Evolutionary conservation across 1,140 invertebrate genomes (phyloP).

Genomic region (Drosophila bipectinata): DNA sequence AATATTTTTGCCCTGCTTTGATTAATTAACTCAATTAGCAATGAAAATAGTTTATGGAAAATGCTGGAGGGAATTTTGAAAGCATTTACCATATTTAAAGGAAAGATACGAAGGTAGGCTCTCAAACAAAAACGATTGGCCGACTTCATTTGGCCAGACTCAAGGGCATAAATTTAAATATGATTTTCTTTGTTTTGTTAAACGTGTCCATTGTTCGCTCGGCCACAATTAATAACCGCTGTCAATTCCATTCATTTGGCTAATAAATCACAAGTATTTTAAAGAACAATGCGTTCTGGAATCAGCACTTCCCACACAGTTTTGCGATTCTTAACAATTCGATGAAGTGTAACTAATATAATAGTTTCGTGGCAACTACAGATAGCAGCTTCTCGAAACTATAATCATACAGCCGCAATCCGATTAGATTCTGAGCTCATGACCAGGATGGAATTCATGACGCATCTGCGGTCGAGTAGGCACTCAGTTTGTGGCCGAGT

Average conservation of each 20-base stretch:
- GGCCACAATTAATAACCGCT: constrained; percentile 45
- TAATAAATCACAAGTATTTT: constrained; percentile 42
- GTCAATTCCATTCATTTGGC: constrained; percentile 49
- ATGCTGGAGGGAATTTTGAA: neutral
- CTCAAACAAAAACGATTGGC: constrained; percentile 13
- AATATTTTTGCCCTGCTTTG: neutral
- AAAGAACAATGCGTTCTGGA: constrained; percentile 40
- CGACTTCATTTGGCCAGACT: constrained; percentile 27
- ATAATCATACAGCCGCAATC: constrained; percentile 8
- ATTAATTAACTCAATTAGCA: constrained; percentile 14
- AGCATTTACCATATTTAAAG: neutral
- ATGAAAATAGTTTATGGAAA: constrained; percentile 9
- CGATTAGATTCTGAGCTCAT: constrained; percentile 52
- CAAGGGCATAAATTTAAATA: constrained; percentile 48
- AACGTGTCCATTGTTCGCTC: constrained; percentile 26
- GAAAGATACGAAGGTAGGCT: neutral
- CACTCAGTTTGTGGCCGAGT: constrained; percentile 54
- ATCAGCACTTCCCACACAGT: constrained; percentile 41
- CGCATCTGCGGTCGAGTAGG: constrained; percentile 57
- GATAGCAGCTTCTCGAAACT: constrained; percentile 8
- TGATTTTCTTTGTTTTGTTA: constrained; percentile 26
- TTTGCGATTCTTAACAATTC: constrained; percentile 26
- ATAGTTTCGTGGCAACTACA: constrained; percentile 27
- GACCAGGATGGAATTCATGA: constrained; percentile 57
- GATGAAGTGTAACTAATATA: constrained; percentile 37